Base-by-base conservation (phyloP, 2,113 vertebrate genomes). In the Stigmatopora nigra region DNA sequence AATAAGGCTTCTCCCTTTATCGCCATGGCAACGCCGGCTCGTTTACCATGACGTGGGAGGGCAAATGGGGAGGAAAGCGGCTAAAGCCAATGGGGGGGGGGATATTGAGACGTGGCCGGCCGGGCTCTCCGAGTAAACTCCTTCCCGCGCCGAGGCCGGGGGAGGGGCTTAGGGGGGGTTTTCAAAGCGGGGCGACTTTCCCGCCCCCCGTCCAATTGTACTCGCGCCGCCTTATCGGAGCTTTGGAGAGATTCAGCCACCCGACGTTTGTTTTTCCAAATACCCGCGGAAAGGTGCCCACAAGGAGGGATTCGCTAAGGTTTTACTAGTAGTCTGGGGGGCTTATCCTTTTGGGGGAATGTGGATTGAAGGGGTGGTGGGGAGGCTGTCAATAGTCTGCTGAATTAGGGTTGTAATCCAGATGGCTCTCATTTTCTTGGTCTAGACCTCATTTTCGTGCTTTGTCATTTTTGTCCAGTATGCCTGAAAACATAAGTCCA, bases 1-100 rank as follows among this genome's bases (percentile, higher is more conserved):
- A 53, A 78, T 64, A 56, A 71, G 67, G 82, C 81, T 77, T 77
- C 79, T 25, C 41, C 76, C 82, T 78, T 81, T 81, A 88, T 88
- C 38, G 36, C 82, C 84, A 89, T 89, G 84, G 84, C 81, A 88
- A 89, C 85, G 57, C 78, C 83, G 76, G 75, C 63, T 19, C 59
- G 70, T 78, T 72, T 82, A 82, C 61, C 2, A 71, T 78, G 82
- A 78, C 82, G 83, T 76, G 73, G 64, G 74, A 31, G 52, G 11
- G 53, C 71, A 76, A 80, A 68, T 63, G 38, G 44, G 47, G 49
- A 14, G 20, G 7, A 61, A 61, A 61, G 35, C 4, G 57, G 63
- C 52, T 57, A 65, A 65, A 67, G 76, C 59, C 59, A 25, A 35
- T 66, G 51, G 56, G 62, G 69, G 72, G 51, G 56, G 62, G 69